Percentiles rank a stretch among this genome's conserved stretches.
Evolutionary conservation across 2,113 vertebrate genomes (phyloP).

Genomic region (Vidua macroura): DNA sequence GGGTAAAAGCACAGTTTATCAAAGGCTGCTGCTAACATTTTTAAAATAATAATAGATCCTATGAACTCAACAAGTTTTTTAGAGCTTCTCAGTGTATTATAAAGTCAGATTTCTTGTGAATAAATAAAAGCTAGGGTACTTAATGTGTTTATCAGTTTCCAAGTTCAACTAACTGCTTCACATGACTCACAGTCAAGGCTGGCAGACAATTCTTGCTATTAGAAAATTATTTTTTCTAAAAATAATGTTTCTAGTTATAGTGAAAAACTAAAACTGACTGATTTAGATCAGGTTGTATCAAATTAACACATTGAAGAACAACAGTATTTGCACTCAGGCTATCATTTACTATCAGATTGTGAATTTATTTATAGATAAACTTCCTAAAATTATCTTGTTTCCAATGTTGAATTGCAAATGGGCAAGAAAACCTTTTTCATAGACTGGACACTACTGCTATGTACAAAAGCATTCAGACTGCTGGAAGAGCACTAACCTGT

Average conservation of each 20-base stretch:
- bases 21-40: not conserved
- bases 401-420: not conserved
- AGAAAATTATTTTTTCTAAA: not conserved
- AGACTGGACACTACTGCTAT: not conserved
- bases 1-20: not conserved
- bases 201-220: not conserved
- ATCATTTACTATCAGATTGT: not conserved
- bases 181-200: not conserved
- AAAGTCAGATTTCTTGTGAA: not conserved
- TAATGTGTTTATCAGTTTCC: not conserved
- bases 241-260: not conserved
- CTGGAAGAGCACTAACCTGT: slow-evolving; percentile 42
- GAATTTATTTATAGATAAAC: not conserved
- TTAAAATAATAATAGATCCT: not conserved
- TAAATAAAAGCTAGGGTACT: not conserved
- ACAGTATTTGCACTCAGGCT: not conserved
- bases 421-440: not conserved
- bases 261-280: not conserved
- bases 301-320: not conserved
- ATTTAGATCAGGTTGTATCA: not conserved
- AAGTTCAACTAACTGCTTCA: not conserved
- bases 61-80: not conserved
- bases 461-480: not conserved
- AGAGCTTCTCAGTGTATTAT: not conserved
- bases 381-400: not conserved